Evolutionary conservation across 2,888 invertebrate species (phyloP), one percentile per base, ranked within the genome.

Genomic region (Scaptomyza reducta): DNA sequence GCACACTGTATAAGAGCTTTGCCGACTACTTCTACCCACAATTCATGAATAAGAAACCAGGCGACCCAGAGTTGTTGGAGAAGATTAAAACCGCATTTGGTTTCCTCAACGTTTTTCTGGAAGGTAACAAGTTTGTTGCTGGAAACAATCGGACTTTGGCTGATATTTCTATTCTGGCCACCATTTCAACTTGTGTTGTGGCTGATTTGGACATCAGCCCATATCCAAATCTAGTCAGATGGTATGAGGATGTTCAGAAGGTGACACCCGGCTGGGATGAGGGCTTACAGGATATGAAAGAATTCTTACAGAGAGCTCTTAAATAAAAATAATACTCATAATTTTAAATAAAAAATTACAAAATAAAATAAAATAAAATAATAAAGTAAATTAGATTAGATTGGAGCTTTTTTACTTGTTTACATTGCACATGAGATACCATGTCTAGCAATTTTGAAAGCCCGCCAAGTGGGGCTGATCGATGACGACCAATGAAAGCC

Each of bases 141-240:
- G 96, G 96, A 1, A 92, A 94, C 67, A 92, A 92, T 73, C 91
- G 96, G 55, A 96, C 96, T 7, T 89, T 97, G 22, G 97, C 97
- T 3, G 97, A 97, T 91, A 92, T 96, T 38, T 91, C 94, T 27
- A 88, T 96, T 31, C 92, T 94, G 18, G 94, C 95, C 6, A 93
- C 45, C 13, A 44, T 63, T 9, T 45, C 63, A 1, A 63, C 63
- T 0, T 58, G 45, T 51, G 63, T 33, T 9, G 49, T 11, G 11
- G 31, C 55, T 0, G 50, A 40, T n/a, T 63, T 63, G 9, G 35
- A 58, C 11, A 42, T 63, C n/a, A 6, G n/a, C 27, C 29, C 35
- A 35, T 63, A 63, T 33, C 3, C 58, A 14, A 63, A 63, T 41
- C 50, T 63, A 45, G 16, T n/a, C 58, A 45, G 31, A 6, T 63